Conservation (phyloP, 2,113 vertebrate genomes). For the Promerops cafer region DNA sequence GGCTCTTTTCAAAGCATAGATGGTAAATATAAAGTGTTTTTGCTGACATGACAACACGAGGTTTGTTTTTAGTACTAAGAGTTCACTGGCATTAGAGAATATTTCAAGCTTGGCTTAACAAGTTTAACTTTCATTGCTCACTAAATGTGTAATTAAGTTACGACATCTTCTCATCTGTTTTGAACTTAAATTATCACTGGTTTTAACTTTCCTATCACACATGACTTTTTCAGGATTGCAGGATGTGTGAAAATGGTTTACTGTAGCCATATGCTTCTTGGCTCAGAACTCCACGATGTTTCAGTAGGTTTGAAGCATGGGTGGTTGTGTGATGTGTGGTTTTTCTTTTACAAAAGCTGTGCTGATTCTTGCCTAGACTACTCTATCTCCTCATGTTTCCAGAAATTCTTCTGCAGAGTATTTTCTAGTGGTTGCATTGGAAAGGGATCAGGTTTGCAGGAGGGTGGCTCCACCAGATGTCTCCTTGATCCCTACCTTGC, state of each 20-base stretch:
- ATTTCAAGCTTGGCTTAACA: neutral
- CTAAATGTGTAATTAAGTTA: neutral
- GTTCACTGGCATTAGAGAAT: neutral
- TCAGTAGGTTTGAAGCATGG: neutral
- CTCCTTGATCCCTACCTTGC: neutral
- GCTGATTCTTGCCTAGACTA: neutral
- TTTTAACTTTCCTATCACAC: neutral
- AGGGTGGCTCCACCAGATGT: neutral
- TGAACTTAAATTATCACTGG: neutral
- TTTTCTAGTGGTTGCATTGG: neutral
- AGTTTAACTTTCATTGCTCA: neutral
- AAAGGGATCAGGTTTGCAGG: neutral
- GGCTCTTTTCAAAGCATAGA: neutral
- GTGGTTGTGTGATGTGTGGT: neutral
- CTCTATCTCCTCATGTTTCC: neutral
- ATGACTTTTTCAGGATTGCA: neutral
- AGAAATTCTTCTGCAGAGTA: neutral
- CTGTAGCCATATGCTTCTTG: conserved; percentile 30
- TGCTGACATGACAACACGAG: neutral
- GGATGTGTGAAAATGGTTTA: neutral
- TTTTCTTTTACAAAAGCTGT: neutral
- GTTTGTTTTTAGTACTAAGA: neutral
- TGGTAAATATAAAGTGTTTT: neutral
- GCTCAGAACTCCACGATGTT: neutral
- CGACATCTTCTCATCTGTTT: neutral